phyloP scores from a whole-genome alignment of 2,113 vertebrate genomes.

The Semicossyphus pulcher region DNA sequence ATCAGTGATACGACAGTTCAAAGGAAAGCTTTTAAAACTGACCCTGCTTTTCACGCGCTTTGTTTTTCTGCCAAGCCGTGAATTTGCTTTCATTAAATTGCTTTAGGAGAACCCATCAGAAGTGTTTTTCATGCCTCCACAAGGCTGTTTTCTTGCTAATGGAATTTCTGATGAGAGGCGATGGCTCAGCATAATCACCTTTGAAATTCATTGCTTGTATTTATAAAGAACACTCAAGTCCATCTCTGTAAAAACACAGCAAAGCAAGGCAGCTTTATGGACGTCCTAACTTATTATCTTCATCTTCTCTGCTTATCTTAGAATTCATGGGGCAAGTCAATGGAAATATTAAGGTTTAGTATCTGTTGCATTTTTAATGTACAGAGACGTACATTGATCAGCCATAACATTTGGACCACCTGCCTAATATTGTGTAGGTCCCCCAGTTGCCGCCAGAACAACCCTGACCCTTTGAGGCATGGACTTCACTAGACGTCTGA shows the following conservation, averaged over 20 bases:
- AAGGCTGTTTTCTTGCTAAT: conserved; percentile 1
- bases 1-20: conserved; percentile 8
- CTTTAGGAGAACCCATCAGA: conserved; percentile 30
- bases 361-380: background rate
- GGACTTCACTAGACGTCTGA: too few species aligned
- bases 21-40: conserved; percentile 13
- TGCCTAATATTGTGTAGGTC: too few species aligned
- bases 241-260: background rate
- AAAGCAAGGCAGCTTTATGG: too few species aligned
- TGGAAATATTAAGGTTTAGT: background rate
- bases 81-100: conserved; percentile 14
- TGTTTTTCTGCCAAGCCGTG: background rate
- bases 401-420: too few species aligned
- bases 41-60: conserved; percentile 14
- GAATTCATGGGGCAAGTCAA: background rate
- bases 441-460: too few species aligned
- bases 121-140: conserved; percentile 7
- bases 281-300: background rate
- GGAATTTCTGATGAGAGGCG: background rate
- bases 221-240: background rate
- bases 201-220: background rate
- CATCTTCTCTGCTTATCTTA: background rate
- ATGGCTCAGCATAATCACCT: background rate
- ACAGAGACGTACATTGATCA: too few species aligned
- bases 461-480: too few species aligned